These are phyloP conservation scores for Mastomys coucha DNA, from an alignment of 2,113 vertebrate genomes.

Conservation along the genomic window DNA sequence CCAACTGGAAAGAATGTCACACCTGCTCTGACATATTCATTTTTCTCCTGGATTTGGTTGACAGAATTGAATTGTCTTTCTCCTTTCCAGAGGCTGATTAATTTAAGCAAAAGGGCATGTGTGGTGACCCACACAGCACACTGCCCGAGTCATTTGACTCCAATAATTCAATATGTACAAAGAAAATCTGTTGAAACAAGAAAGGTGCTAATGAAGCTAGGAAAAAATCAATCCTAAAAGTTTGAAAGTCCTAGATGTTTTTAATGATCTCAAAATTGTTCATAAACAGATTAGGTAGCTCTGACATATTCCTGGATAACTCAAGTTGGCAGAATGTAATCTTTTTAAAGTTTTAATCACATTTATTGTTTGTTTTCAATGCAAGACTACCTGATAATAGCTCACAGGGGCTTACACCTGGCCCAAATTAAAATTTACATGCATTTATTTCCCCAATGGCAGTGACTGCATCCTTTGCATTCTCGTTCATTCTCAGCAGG, in stretches of 20 bases:
- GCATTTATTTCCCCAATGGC: constrained; percentile 75
- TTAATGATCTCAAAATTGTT: constrained; percentile 16
- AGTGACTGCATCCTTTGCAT: constrained; percentile 64
- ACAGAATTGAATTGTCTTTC: constrained; percentile 52
- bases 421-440: constrained; percentile 66
- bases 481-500: constrained; percentile 72
- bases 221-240: constrained; percentile 42
- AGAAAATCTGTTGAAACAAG: constrained; percentile 45
- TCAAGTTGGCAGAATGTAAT: constrained; percentile 5
- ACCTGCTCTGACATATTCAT: constrained; percentile 60
- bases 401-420: constrained; percentile 63
- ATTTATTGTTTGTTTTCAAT: constrained; percentile 71
- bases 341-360: constrained; percentile 40
- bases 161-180: constrained; percentile 50
- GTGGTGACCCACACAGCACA: constrained; percentile 49
- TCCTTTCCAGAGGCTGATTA: constrained; percentile 58
- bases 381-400: constrained; percentile 57
- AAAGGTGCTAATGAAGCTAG: constrained; percentile 37
- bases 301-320: neutral
- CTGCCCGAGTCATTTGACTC: constrained; percentile 5
- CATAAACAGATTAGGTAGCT: constrained; percentile 5
- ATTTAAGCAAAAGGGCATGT: constrained; percentile 54
- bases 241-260: neutral
- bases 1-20: constrained; percentile 67
- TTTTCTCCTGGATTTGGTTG: constrained; percentile 62